These are phyloP conservation scores for Camponotus pennsylvanicus DNA, from an alignment of 1,140 invertebrate species.

Conservation along the genomic window DNA sequence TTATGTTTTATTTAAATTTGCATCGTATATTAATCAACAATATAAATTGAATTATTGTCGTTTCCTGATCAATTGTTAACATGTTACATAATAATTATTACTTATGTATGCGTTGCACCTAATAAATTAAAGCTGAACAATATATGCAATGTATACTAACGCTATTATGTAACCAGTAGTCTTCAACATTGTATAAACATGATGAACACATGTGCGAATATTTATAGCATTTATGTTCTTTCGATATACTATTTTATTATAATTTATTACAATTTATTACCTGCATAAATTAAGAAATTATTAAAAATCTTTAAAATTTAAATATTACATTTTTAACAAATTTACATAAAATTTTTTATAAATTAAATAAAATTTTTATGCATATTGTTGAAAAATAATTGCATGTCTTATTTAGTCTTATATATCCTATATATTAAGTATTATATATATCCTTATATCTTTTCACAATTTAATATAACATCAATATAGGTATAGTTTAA, in stretches of 20 bases:
- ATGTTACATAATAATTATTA: background rate
- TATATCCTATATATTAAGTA: background rate
- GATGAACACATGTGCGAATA: background rate
- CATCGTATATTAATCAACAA: background rate
- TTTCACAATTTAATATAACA: background rate
- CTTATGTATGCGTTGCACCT: background rate
- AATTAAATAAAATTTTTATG: too few species aligned
- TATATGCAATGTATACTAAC: background rate
- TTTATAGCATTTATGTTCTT: background rate
- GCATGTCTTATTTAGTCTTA: too few species aligned
- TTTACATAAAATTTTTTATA: too few species aligned
- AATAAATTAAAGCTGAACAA: slow-evolving; percentile 35
- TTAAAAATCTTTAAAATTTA: background rate
- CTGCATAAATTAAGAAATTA: background rate
- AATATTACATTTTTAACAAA: too few species aligned
- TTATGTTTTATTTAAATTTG: slow-evolving; percentile 12
- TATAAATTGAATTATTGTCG: background rate
- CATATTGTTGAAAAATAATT: too few species aligned
- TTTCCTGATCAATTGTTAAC: background rate
- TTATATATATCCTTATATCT: background rate
- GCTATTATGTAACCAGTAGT: background rate
- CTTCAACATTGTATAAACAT: background rate
- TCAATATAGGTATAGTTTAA: background rate
- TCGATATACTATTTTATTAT: background rate
- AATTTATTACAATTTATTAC: background rate